Percentiles rank a stretch among this genome's conserved stretches.
Evolutionary conservation across 2,888 invertebrate genomes (phyloP).

Genomic region (Petrolisthes manimaculis): DNA sequence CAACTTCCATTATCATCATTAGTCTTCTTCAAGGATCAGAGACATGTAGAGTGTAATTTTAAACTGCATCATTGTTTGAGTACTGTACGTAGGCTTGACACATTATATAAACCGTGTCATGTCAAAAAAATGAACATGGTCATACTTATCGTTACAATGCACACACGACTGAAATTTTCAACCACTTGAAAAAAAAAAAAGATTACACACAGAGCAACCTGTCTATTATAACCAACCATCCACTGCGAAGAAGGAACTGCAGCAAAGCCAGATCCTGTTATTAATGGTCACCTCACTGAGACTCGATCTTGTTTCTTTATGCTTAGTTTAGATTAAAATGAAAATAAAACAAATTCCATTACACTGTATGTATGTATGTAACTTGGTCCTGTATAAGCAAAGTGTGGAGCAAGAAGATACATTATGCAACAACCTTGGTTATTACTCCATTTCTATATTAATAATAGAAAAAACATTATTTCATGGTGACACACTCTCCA

Average conservation of each 20-base stretch:
- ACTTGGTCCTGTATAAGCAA: conserved; percentile 9
- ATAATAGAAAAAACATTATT: background rate
- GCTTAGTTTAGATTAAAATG: conserved; percentile 1
- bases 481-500: background rate
- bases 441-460: background rate
- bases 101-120: background rate
- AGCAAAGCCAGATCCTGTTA: too few relatives aligned
- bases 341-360: conserved; percentile 5
- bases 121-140: conserved; percentile 37
- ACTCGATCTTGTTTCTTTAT: background rate
- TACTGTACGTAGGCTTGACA: too few relatives aligned
- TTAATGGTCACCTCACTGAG: background rate
- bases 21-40: too few relatives aligned
- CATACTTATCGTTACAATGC: conserved; percentile 31
- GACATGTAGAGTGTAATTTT: too few relatives aligned
- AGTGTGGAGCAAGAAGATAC: background rate
- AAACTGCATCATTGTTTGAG: too few relatives aligned
- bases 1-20: too few relatives aligned
- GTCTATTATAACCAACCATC: background rate
- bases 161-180: conserved; percentile 13
- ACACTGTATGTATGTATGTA: conserved; percentile 1
- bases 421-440: conserved; percentile 1
- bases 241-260: background rate
- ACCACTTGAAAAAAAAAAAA: background rate
- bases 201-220: background rate